Conservation (phyloP, 2,797 vertebrate species). For the Pangasius larnaudii region DNA sequence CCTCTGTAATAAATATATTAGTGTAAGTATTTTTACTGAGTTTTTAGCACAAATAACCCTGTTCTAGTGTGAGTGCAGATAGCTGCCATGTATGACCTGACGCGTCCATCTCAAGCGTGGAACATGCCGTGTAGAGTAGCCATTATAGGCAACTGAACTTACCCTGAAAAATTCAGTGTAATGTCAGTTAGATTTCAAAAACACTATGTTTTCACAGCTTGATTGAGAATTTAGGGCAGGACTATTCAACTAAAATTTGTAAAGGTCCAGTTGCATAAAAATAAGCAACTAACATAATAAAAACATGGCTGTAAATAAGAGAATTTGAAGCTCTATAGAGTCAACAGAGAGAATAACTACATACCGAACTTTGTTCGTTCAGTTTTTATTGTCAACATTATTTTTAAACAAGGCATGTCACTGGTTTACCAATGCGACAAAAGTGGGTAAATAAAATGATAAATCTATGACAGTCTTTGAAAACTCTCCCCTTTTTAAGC, state of each 20-base stretch:
- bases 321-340: not conserved
- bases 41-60: slow-evolving; percentile 14
- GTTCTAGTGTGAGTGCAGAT: not conserved
- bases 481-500: not conserved
- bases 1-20: not conserved
- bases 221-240: not conserved
- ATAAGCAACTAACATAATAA: not conserved
- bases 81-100: not conserved
- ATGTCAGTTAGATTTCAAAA: not conserved
- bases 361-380: not conserved
- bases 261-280: not conserved
- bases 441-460: not conserved
- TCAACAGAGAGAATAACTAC: not conserved
- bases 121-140: slow-evolving; percentile 3
- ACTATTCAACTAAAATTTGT: not conserved
- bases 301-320: not conserved
- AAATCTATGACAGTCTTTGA: not conserved
- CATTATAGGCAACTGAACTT: slow-evolving; percentile 1
- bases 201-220: slow-evolving; percentile 22
- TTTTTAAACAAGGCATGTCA: not conserved
- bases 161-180: slow-evolving; percentile 14
- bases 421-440: not conserved
- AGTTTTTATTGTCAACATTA: not conserved
- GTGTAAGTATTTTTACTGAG: not conserved
- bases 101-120: not conserved